These are phyloP conservation scores for Pseudoips prasinana DNA, from an alignment of 2,888 invertebrate species.

Conservation along the genomic window DNA sequence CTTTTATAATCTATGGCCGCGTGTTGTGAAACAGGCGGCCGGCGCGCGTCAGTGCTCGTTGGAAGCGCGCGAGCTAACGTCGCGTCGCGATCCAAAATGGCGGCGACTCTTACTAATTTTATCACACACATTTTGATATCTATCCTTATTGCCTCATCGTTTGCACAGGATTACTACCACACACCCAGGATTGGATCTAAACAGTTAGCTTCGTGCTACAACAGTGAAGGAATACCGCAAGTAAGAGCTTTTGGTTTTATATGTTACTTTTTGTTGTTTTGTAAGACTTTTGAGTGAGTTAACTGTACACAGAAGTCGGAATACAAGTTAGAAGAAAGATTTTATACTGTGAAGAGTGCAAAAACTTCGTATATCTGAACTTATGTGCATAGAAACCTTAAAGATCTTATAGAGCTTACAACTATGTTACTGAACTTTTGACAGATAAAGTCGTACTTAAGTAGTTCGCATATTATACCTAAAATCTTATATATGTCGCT, in stretches of 20 bases:
- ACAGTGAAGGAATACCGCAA: constrained; percentile 64
- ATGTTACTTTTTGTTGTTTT: constrained; percentile 48
- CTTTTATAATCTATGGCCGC: constrained; percentile 52
- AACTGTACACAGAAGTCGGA: constrained; percentile 25
- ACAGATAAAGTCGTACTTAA: too few species aligned
- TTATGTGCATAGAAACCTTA: too few species aligned
- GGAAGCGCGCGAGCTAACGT: constrained; percentile 63
- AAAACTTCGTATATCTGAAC: too few species aligned
- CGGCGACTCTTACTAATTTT: constrained; percentile 42
- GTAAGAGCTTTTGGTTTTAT: constrained; percentile 56
- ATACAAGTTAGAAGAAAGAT: too few species aligned
- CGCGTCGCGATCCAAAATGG: constrained; percentile 65
- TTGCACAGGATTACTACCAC: constrained; percentile 60
- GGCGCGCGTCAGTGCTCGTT: constrained; percentile 64
- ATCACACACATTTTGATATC: constrained; percentile 32
- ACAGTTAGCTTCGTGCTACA: constrained; percentile 68
- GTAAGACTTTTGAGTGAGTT: constrained; percentile 28
- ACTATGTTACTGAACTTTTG: too few species aligned
- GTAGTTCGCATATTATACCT: too few species aligned
- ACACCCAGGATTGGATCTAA: constrained; percentile 62
- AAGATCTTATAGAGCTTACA: too few species aligned
- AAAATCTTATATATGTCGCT: too few species aligned
- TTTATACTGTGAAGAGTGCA: too few species aligned
- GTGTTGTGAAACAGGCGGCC: constrained; percentile 66
- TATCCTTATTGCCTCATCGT: constrained; percentile 26